Percentiles rank a stretch among this genome's conserved stretches.
phyloP scores from a whole-genome alignment of 1,140 invertebrate genomes.

The Achroia grisella region DNA sequence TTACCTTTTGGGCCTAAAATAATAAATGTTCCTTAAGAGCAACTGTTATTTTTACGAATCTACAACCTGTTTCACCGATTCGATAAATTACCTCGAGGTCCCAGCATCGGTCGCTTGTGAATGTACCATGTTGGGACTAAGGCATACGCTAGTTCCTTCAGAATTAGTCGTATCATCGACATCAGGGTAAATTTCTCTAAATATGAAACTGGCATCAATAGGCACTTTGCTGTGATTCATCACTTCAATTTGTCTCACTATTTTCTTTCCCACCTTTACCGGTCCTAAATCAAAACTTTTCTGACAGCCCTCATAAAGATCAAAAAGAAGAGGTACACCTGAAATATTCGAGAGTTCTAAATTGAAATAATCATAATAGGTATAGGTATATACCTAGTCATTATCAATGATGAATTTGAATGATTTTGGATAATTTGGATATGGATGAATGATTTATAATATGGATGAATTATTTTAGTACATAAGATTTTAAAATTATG shows the following conservation, averaged over 20 bases:
- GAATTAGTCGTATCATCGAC: constrained; percentile 43
- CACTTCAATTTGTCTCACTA: constrained; percentile 53
- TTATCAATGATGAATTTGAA: too few relatives aligned
- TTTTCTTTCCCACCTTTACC: constrained; percentile 57
- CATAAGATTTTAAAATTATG: not conserved
- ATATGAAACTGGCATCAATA: constrained; percentile 52
- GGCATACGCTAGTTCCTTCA: constrained; percentile 50
- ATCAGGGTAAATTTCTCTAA: constrained; percentile 43
- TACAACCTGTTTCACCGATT: too few relatives aligned
- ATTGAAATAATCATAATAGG: too few relatives aligned
- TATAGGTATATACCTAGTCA: too few relatives aligned
- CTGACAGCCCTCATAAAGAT: constrained; percentile 63
- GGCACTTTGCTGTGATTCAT: constrained; percentile 65
- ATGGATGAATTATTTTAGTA: not conserved
- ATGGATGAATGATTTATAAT: too few relatives aligned
- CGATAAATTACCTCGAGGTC: constrained; percentile 30
- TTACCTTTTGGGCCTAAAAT: too few relatives aligned
- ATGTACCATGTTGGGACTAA: constrained; percentile 23
- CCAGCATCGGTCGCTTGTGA: constrained; percentile 15
- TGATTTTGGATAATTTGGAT: too few relatives aligned
- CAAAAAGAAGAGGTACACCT: constrained; percentile 57
- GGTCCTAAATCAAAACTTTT: constrained; percentile 58
- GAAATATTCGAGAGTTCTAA: constrained; percentile 2
- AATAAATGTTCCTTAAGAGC: too few relatives aligned
- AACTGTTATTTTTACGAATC: too few relatives aligned